Base-by-base conservation (phyloP, 2,888 invertebrate genomes). In the Tryphoninae sp. region DNA sequence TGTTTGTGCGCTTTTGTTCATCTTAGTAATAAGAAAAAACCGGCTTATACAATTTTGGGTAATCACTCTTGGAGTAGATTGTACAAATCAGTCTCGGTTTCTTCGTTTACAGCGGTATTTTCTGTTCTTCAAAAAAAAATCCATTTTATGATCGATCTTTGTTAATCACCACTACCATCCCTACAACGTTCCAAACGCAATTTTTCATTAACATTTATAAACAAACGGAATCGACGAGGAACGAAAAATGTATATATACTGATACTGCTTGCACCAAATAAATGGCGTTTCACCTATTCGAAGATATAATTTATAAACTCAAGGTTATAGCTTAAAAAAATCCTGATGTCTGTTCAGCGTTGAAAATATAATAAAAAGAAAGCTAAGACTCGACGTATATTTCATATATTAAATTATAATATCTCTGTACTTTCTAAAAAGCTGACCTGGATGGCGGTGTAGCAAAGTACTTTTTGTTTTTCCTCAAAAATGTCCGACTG, bases 381-480 rank as follows among this genome's bases (percentile, higher is more conserved):
- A 62, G 13, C 22, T 11, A 62, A 58, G 26, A 58, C 51, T 26
- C 53, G 13, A 77, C 49, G 53, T 73, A 75, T 59, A 82, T 72
- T 78, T 67, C 65, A 75, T 83, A 83, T 78, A 81, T 81, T 81
- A 83, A 83, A 76, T 74, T 77, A 71, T 81, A 75, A 72, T 76
- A 82, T 82, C 62, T 79, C 73, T 82, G 65, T 78, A 68, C 64
- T 68, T 58, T 81, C 86, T 81, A 90, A 77, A 86, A 87, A 11
- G 81, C 88, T 84, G 83, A 83, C 83, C 89, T 90, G 73, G 90
- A 89, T 16, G 92, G 92, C 51, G 92, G 91, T 51, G 91, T 91
- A 40, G 90, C 91, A 69, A 92, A 92, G 76, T 90, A 92, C 78
- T 91, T 92, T 84, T 90, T 91, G 72, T 92, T 92, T 85, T 83